These are phyloP conservation scores for Eutrigla gurnardus DNA, from an alignment of 2,797 vertebrate species.

Conservation along the genomic window DNA sequence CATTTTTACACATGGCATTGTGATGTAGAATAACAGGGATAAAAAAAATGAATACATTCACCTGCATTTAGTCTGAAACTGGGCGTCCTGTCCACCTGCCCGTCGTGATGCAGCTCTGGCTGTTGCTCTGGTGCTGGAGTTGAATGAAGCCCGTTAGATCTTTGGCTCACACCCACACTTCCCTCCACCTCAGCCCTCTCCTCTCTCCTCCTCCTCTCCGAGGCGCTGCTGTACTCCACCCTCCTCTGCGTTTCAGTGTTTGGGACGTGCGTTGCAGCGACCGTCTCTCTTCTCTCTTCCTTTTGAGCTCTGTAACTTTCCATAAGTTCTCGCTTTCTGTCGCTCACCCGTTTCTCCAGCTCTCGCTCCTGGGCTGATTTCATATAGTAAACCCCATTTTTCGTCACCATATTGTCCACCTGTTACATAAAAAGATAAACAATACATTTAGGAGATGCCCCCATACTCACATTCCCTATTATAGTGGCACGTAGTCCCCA, in stretches of 20 bases:
- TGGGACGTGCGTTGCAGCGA: not conserved
- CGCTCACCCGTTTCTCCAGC: slow-evolving; percentile 49
- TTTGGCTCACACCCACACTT: slow-evolving; percentile 19
- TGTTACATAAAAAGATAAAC: slow-evolving; percentile 45
- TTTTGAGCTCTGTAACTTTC: slow-evolving; percentile 52
- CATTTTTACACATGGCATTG: not conserved
- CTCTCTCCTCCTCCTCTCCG: slow-evolving; percentile 23
- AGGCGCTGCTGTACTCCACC: not conserved
- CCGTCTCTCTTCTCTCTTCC: slow-evolving; percentile 27
- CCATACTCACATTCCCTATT: not conserved
- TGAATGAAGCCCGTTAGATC: slow-evolving; percentile 66
- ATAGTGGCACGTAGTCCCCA: slow-evolving; percentile 2
- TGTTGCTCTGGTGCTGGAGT: slow-evolving; percentile 1
- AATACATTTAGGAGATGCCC: not conserved
- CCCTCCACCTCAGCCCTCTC: slow-evolving; percentile 31
- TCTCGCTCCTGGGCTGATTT: slow-evolving; percentile 51
- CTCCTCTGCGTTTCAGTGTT: slow-evolving; percentile 7
- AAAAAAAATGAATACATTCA: slow-evolving; percentile 39
- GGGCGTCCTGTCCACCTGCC: slow-evolving; percentile 33
- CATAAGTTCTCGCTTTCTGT: slow-evolving; percentile 52
- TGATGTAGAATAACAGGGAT: not conserved
- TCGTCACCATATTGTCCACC: slow-evolving; percentile 77
- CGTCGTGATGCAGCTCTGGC: not conserved
- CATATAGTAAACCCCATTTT: slow-evolving; percentile 50
- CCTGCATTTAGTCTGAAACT: slow-evolving; percentile 78